Evolutionary conservation across 2,113 vertebrate genomes (phyloP).

Genomic region (Hydropotes inermis): DNA sequence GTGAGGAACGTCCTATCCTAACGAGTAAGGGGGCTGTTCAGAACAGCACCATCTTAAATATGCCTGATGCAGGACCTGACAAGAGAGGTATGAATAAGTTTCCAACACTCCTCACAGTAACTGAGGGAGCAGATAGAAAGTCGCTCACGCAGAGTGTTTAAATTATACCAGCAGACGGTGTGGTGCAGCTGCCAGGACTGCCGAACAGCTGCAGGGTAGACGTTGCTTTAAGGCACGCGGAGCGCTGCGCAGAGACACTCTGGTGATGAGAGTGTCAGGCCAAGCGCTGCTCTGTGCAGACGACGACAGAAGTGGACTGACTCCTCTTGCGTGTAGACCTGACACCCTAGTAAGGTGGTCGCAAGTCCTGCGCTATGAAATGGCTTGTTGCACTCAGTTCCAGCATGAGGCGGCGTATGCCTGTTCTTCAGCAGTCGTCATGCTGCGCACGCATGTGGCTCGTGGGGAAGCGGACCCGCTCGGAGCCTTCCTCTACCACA

Average conservation of each 20-base stretch:
- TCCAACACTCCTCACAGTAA: background rate
- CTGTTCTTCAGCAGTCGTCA: background rate
- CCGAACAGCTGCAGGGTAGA: background rate
- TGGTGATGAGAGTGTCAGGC: too few species aligned
- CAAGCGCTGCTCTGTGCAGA: rapidly evolving
- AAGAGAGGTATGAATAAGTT: background rate
- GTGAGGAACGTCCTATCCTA: background rate
- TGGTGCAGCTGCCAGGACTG: background rate
- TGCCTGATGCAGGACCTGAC: background rate
- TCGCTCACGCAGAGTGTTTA: background rate
- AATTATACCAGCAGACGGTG: rapidly evolving
- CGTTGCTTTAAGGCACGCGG: background rate
- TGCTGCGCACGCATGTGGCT: rapidly evolving
- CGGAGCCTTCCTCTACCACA: background rate
- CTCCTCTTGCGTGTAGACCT: background rate
- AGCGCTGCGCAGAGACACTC: background rate
- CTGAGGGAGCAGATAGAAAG: background rate
- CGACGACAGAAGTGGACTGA: background rate
- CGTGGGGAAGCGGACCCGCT: background rate
- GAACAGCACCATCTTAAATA: too few species aligned
- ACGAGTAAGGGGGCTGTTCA: background rate
- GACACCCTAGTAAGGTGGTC: rapidly evolving
- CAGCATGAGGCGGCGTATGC: too few species aligned
- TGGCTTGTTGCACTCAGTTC: background rate
- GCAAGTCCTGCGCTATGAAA: background rate